Evolutionary conservation across 1,140 invertebrate species (phyloP).

Genomic region (Psilanteris sp.): DNA sequence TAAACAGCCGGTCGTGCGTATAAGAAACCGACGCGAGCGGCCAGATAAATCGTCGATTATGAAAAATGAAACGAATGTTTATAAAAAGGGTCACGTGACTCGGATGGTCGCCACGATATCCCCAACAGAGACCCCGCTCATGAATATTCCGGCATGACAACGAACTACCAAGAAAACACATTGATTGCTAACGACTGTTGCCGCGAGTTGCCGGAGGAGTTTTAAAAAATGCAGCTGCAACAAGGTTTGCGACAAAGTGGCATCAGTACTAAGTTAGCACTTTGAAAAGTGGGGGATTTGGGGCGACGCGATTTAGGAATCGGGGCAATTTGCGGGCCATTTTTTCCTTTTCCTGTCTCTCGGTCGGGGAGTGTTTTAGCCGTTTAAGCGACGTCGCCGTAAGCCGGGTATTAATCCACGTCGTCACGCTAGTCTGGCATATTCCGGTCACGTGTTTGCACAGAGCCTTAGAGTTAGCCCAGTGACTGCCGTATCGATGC

Average conservation of each 20-base stretch:
- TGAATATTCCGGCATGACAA: conserved; percentile 22
- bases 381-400: conserved; percentile 22
- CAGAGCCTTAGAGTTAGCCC: conserved; percentile 53
- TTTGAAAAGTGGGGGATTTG: neutral
- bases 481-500: conserved; percentile 48
- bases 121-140: conserved; percentile 5
- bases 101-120: no score
- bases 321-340: conserved; percentile 11
- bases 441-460: conserved; percentile 59
- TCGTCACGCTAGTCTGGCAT: conserved; percentile 50
- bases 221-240: conserved; percentile 28
- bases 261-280: conserved; percentile 9
- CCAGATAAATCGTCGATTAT: neutral
- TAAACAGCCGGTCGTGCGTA: no score
- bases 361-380: conserved; percentile 24
- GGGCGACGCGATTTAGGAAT: conserved; percentile 12
- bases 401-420: conserved; percentile 37
- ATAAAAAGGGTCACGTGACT: conserved; percentile 5
- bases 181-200: conserved; percentile 28
- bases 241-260: conserved; percentile 17
- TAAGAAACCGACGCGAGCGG: no score
- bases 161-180: conserved; percentile 16
- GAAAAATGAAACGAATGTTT: conserved; percentile 2
- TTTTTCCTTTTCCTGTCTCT: neutral
- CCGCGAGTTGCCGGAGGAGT: conserved; percentile 15